Conservation (phyloP, 2,888 invertebrate genomes). For the Amiota mariae region DNA sequence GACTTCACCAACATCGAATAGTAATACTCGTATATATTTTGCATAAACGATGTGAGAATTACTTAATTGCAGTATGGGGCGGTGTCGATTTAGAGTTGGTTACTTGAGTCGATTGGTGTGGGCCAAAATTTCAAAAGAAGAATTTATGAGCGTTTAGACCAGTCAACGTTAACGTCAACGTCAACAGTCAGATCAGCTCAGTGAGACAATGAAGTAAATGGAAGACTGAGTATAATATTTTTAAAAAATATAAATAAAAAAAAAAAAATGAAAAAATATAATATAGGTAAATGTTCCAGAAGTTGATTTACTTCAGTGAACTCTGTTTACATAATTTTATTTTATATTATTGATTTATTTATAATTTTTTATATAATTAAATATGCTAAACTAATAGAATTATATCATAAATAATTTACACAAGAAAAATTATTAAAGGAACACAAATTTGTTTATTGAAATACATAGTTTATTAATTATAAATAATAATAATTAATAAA, state of each 20-base stretch:
- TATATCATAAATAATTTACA: conserved; percentile 24
- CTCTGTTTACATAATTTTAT: not conserved
- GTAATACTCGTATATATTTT: conserved; percentile 48
- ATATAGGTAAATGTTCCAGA: too few relatives aligned
- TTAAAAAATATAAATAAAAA: too few relatives aligned
- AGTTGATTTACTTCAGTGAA: too few relatives aligned
- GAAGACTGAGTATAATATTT: conserved; percentile 32
- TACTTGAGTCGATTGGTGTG: too few relatives aligned
- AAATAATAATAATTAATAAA: too few relatives aligned
- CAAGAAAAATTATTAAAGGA: conserved; percentile 15
- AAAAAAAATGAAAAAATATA: too few relatives aligned
- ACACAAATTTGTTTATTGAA: conserved; percentile 9
- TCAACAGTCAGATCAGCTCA: conserved; percentile 34
- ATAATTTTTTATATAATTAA: conserved; percentile 15
- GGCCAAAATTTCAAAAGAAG: too few relatives aligned
- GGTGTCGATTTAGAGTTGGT: conserved; percentile 35
- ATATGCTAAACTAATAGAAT: not conserved
- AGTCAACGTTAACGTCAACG: not conserved
- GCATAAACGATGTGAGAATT: conserved; percentile 68
- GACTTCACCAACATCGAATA: not conserved
- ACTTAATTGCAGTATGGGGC: conserved; percentile 60
- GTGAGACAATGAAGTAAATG: conserved; percentile 57
- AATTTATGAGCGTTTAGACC: conserved; percentile 56
- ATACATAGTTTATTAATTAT: too few relatives aligned
- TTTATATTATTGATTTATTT: not conserved